A percentile compares a stretch with the other conserved stretches of the same genome.
Conservation (phyloP, 2,888 invertebrate species). For the Thysanoteuthis rhombus region DNA sequence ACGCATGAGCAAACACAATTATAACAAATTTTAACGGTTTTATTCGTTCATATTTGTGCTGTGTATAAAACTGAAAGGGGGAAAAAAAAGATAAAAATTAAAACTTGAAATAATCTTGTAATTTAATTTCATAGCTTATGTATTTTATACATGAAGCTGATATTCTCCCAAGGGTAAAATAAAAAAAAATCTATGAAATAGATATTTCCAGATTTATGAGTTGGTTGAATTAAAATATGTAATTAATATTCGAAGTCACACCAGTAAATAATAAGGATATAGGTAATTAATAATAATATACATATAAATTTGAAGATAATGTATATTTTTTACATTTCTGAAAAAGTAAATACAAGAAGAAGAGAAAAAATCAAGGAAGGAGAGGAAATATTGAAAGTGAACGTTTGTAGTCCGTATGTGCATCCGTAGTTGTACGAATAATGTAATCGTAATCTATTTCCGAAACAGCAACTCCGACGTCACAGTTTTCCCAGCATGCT, state of each 20-base stretch:
- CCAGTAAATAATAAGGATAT: background rate
- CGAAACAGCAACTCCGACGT: constrained; percentile 22
- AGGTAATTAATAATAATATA: background rate
- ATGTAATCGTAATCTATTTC: constrained; percentile 13
- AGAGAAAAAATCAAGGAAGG: background rate
- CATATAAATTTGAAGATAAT: background rate
- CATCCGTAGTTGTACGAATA: background rate
- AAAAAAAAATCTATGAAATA: background rate
- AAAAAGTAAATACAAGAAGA: background rate
- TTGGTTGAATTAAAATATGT: background rate
- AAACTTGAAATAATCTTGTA: background rate
- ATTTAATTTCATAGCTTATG: background rate
- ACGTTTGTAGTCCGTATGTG: background rate
- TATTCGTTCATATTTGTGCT: too few relatives aligned
- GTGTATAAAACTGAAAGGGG: too few relatives aligned
- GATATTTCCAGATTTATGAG: background rate
- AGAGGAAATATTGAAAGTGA: background rate
- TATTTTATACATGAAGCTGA: too few relatives aligned
- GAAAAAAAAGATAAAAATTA: too few relatives aligned
- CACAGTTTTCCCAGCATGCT: constrained; percentile 28
- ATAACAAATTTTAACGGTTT: background rate
- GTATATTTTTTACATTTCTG: background rate
- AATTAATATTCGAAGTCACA: background rate
- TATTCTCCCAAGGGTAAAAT: too few relatives aligned
- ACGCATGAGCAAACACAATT: background rate